A percentile compares a stretch with the other conserved stretches of the same genome.
Conservation (phyloP, 2,113 vertebrate genomes). For the Rhizomys pruinosus region DNA sequence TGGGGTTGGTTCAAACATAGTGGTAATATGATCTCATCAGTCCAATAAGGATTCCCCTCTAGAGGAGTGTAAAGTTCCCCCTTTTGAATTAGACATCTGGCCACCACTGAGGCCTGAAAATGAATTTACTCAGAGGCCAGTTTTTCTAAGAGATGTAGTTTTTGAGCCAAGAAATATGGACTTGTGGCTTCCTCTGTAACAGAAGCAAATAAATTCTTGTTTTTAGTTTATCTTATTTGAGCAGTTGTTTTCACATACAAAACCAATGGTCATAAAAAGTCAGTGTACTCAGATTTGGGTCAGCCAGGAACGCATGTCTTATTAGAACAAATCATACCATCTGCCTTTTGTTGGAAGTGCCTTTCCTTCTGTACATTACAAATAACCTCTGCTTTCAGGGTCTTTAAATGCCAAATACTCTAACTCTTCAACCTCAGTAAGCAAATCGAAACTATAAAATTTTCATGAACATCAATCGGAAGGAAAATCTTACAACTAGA, state of each 20-base stretch:
- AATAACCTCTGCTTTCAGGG: slow-evolving; percentile 20
- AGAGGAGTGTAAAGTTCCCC: neutral
- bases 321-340: slow-evolving; percentile 62
- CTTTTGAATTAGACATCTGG: neutral
- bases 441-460: slow-evolving; percentile 65
- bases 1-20: neutral
- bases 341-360: slow-evolving; percentile 60
- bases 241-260: slow-evolving; percentile 14
- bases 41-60: neutral
- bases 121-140: neutral
- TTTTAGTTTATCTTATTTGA: slow-evolving; percentile 47
- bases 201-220: slow-evolving; percentile 42
- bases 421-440: slow-evolving; percentile 55
- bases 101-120: neutral
- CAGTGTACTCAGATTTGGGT: neutral
- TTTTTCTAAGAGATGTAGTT: neutral
- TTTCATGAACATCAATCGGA: slow-evolving; percentile 29
- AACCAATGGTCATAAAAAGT: neutral
- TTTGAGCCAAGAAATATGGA: neutral
- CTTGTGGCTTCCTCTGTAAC: neutral
- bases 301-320: slow-evolving; percentile 49
- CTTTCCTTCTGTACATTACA: slow-evolving; percentile 55
- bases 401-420: slow-evolving; percentile 61
- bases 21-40: too few relatives aligned
- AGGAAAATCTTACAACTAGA: slow-evolving; percentile 62